Evolutionary conservation across 1,140 invertebrate species (phyloP).

Genomic region (Drosophila sechellia): DNA sequence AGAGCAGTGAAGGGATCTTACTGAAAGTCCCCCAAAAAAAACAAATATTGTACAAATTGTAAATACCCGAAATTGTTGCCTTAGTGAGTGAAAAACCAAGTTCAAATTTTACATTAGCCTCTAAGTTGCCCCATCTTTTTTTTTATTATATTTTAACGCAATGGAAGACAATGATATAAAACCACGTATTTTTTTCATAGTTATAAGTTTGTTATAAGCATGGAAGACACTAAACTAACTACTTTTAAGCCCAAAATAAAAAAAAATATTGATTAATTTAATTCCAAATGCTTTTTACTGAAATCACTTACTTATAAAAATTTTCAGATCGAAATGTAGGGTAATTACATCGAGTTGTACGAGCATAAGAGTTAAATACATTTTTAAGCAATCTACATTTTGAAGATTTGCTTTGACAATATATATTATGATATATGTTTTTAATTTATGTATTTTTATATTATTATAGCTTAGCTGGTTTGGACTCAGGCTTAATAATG

Average conservation of each 20-base stretch:
- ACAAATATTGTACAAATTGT: constrained; percentile 66
- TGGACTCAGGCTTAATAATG: no score
- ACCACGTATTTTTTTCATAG: constrained; percentile 62
- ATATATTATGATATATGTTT: no score
- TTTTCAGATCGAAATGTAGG: not conserved
- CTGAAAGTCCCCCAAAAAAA: constrained; percentile 17
- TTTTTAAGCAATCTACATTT: no score
- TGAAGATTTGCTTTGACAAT: no score
- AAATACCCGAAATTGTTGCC: constrained; percentile 65
- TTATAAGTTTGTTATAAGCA: constrained; percentile 76
- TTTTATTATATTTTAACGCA: constrained; percentile 58
- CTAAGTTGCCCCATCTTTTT: constrained; percentile 30
- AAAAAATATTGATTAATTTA: constrained; percentile 8
- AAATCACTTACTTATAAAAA: not conserved
- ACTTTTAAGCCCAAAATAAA: constrained; percentile 51
- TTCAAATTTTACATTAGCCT: constrained; percentile 43
- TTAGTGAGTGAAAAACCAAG: constrained; percentile 61
- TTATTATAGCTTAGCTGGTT: no score
- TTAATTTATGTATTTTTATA: no score
- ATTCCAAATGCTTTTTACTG: constrained; percentile 17
- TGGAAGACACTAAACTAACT: constrained; percentile 82
- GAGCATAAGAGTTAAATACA: no score
- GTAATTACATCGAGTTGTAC: not conserved
- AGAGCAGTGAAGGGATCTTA: constrained; percentile 85
- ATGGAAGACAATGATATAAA: constrained; percentile 84